Evolutionary conservation across 2,888 invertebrate genomes (phyloP), one percentile per base, ranked within the genome.

Genomic region (Monoplex corrugatus): DNA sequence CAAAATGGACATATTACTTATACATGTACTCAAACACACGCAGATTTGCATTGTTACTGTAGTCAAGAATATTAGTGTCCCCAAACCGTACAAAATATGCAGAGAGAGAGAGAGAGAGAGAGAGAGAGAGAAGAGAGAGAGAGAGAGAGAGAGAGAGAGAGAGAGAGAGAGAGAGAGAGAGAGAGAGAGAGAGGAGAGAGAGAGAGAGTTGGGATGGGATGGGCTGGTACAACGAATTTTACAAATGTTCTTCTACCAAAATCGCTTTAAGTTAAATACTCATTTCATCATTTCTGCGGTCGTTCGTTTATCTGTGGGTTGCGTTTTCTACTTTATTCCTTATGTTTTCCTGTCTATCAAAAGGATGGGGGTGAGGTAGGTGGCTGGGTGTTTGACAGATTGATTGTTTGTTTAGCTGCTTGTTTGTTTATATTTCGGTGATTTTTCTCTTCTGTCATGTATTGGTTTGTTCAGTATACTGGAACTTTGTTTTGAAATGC

Each of bases 181-280:
- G 35, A 63, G 86, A 75, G 75, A 75, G 40, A 75, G 75, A 75
- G 75, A 75, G 40, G 75, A 75, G 40, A 75, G 75, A 75, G 75
- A 75, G 38, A 75, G 75, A 75, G 75, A 75, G 75, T 19, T 19
- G 6, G 16, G 35, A 0, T 10, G 35, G 6, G 35, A 35, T 8
- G 19, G 19, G 50, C 19, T 13, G 19, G 19, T 19, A 50, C 8
- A 13, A 50, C 8, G 50, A 50, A 50, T 13, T 13, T 8, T 13
- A 13, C 50, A 50, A 19, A 50, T 50, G 8, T 19, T 50, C 19
- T 50, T 13, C 50, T 50, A n/a, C n/a, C n/a, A n/a, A n/a, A n/a
- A n/a, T n/a, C n/a, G n/a, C n/a, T n/a, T n/a, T n/a, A n/a, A n/a
- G n/a, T n/a, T n/a, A n/a, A n/a, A n/a, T n/a, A n/a, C n/a, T n/a